Conservation (phyloP, 2,888 invertebrate species). For the Dryomyza anilis region DNA sequence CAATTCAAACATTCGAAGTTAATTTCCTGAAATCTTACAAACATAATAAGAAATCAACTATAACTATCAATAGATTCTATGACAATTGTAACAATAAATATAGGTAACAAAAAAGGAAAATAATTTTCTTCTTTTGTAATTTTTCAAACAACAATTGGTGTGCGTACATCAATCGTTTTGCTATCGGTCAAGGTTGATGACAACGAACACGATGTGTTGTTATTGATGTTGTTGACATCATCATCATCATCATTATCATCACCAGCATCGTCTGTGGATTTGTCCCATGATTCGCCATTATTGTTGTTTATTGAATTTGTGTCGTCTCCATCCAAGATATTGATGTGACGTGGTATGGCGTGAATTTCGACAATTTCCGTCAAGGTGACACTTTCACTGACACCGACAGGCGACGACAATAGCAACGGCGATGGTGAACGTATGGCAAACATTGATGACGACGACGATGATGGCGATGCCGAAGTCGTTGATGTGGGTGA, state of each 20-base stretch:
- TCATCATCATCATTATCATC: conserved; percentile 19
- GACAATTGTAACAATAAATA: too few species aligned
- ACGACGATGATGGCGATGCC: conserved; percentile 45
- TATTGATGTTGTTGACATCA: conserved; percentile 44
- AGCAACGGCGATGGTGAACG: conserved; percentile 36
- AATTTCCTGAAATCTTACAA: too few species aligned
- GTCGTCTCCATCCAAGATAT: background rate
- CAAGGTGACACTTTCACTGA: conserved; percentile 42
- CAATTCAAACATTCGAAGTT: too few species aligned
- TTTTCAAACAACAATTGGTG: conserved; percentile 56
- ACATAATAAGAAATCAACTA: too few species aligned
- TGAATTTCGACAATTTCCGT: conserved; percentile 52
- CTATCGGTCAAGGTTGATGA: conserved; percentile 57
- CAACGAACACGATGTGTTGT: conserved; percentile 55
- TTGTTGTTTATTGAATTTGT: background rate
- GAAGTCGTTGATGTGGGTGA: conserved; percentile 23
- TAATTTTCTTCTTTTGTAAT: background rate
- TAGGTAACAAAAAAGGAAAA: background rate
- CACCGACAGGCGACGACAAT: conserved; percentile 30
- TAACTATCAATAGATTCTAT: too few species aligned
- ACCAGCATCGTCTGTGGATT: conserved; percentile 30
- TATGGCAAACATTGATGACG: conserved; percentile 49
- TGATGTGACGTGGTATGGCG: conserved; percentile 1
- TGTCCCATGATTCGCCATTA: conserved; percentile 29
- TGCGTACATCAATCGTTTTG: conserved; percentile 57